Base-by-base conservation (phyloP, 2,113 vertebrate species). In the Fulica atra region DNA sequence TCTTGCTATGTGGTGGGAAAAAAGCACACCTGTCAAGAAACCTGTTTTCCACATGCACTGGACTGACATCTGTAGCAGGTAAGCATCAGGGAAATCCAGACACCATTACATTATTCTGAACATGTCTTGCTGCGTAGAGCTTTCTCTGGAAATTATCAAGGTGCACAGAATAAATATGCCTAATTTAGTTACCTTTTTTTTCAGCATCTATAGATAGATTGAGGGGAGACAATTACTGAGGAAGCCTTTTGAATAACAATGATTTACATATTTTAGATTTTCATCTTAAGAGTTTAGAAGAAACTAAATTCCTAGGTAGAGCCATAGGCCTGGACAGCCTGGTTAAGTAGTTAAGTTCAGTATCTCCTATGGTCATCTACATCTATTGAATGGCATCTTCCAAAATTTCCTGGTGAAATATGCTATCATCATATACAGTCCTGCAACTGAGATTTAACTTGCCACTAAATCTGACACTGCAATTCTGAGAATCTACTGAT, bases 1-100 rank as follows among this genome's bases (percentile, higher is more conserved):
- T 71, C 38, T 93, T 92, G 76, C 81, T 91, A 14, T 53, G 46
- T 31, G 73, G 73, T 40, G 79, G 73, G 65, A 73, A 73, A 86
- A 85, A 95, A 87, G 65, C 78, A 96, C 91, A 97, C 95, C 96
- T 98, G 96, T 81, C 84, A 95, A 81, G 83, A 92, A 97, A 97
- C 44, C 94, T 96, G 94, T 20, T 95, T 96, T 94, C 80, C 81
- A 93, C 46, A 87, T 44, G 64, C 79, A 83, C 16, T 78, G 73
- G 70, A 96, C 94, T 89, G 94, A 90, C 85, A 97, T 92, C 92
- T 97, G 94, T 64, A 82, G 91, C 93, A 68, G 78, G 26, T 86
- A 82, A 92, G 42, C 92, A 91, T 78, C 54, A 89, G 61, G 86
- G 44, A 96, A 94, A 96, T 92, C 61, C 85, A 94, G 54, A 76